These are phyloP conservation scores for Synanthedon tipuliformis DNA, from an alignment of 2,888 invertebrate species.

Conservation along the genomic window DNA sequence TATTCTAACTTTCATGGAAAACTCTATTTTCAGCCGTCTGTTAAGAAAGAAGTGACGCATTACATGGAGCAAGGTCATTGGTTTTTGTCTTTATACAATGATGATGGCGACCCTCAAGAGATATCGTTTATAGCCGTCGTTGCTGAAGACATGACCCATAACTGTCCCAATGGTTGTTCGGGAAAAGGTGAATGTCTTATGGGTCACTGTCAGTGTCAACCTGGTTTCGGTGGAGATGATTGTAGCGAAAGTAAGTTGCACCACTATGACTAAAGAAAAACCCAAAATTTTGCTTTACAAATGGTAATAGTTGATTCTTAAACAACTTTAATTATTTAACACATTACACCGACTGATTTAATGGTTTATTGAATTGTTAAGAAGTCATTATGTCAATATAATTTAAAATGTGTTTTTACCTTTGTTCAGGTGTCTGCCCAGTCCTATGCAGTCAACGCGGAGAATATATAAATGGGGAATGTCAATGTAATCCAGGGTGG, in stretches of 20 bases:
- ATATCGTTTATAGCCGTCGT: conserved; percentile 85
- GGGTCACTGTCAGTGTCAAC: conserved; percentile 95
- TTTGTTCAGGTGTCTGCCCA: conserved; percentile 85
- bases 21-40: conserved; percentile 74
- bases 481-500: conserved; percentile 98
- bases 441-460: conserved; percentile 97
- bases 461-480: conserved; percentile 95
- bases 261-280: neutral
- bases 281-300: too few relatives aligned
- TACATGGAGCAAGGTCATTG: conserved; percentile 97
- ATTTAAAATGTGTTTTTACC: conserved; percentile 2
- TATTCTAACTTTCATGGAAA: too few relatives aligned
- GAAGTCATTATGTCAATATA: neutral
- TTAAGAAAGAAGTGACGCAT: conserved; percentile 92
- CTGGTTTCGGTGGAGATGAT: conserved; percentile 95
- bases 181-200: conserved; percentile 96
- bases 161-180: conserved; percentile 96
- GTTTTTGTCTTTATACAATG: conserved; percentile 96
- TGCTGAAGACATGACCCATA: conserved; percentile 93
- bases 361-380: neutral
- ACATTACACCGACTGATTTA: neutral
- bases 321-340: too few relatives aligned
- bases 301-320: too few relatives aligned
- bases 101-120: conserved; percentile 91
- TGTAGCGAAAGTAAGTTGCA: conserved; percentile 90